These are phyloP conservation scores for Hemicentrotus pulcherrimus DNA, from an alignment of 35 echinoderm and acorn worm genomes.

Conservation along the genomic window DNA sequence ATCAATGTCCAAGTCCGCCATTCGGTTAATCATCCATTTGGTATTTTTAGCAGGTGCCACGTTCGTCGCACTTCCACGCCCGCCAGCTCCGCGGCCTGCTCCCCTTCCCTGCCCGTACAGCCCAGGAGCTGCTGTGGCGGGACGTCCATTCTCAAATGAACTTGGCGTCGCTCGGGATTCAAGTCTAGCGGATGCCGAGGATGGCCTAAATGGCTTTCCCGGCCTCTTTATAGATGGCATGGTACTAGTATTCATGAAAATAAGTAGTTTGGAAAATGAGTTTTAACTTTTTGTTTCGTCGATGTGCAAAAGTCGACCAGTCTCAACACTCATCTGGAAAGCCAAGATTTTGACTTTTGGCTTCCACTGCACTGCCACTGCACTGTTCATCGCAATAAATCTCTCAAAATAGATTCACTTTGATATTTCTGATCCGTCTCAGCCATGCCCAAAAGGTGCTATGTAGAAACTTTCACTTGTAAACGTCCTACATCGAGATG, in stretches of 20 bases:
- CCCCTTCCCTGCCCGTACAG: constrained; percentile 56
- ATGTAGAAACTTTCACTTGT: too few species aligned
- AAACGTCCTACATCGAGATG: too few species aligned
- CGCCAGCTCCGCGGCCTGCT: not conserved
- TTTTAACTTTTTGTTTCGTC: not conserved
- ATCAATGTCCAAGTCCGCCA: constrained; percentile 38
- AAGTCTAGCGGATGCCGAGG: constrained; percentile 83
- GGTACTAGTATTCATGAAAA: not conserved
- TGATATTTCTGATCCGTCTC: too few species aligned
- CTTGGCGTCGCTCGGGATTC: constrained; percentile 56
- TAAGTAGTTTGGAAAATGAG: not conserved
- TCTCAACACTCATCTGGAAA: not conserved
- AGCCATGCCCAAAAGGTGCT: too few species aligned
- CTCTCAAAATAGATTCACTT: too few species aligned
- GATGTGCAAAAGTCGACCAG: not conserved
- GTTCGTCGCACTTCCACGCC: constrained; percentile 2
- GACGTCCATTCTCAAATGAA: constrained; percentile 71
- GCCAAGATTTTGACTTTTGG: too few species aligned
- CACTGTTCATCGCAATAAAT: too few species aligned
- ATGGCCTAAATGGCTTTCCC: constrained; percentile 74
- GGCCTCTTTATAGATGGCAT: constrained; percentile 74
- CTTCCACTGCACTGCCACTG: too few species aligned
- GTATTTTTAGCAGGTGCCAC: constrained; percentile 15
- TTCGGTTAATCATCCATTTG: constrained; percentile 40
- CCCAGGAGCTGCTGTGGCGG: constrained; percentile 80